A percentile compares a stretch with the other conserved stretches of the same genome.
These are phyloP conservation scores for Allacma fusca DNA, from an alignment of 2,888 invertebrate genomes.

Conservation along the genomic window DNA sequence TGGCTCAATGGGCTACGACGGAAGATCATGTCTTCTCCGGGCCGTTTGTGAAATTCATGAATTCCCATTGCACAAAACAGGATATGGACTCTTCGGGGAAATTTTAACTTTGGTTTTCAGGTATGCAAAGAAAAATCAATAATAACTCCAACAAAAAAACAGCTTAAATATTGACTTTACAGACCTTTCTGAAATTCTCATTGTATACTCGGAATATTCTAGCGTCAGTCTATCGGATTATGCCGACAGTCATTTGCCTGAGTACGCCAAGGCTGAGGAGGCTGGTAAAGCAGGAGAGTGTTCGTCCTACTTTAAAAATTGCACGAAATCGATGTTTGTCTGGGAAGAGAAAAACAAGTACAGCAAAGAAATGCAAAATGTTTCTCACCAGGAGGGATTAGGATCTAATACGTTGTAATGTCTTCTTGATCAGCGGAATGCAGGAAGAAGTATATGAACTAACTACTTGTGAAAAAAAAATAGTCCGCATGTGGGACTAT, in stretches of 20 bases:
- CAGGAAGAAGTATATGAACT: too few relatives aligned
- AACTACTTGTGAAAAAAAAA: too few relatives aligned
- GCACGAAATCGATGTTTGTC: slow-evolving; percentile 46
- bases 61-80: slow-evolving; percentile 48
- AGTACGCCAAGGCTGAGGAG: slow-evolving; percentile 56
- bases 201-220: not conserved
- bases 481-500: too few relatives aligned
- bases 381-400: not conserved
- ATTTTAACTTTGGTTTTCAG: slow-evolving; percentile 58
- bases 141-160: too few relatives aligned
- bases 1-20: slow-evolving; percentile 52
- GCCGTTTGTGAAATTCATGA: slow-evolving; percentile 60
- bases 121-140: too few relatives aligned
- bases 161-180: too few relatives aligned
- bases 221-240: slow-evolving; percentile 57
- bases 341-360: slow-evolving; percentile 47
- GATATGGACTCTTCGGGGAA: slow-evolving; percentile 59
- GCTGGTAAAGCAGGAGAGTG: slow-evolving; percentile 48
- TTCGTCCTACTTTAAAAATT: slow-evolving; percentile 38
- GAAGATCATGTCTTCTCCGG: slow-evolving; percentile 54
- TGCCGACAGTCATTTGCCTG: slow-evolving; percentile 57
- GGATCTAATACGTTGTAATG: not conserved
- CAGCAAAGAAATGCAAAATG: slow-evolving; percentile 44
- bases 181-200: too few relatives aligned
- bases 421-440: too few relatives aligned